phyloP scores from a whole-genome alignment of 2,797 vertebrate species.

The Fistularia commersonii region DNA sequence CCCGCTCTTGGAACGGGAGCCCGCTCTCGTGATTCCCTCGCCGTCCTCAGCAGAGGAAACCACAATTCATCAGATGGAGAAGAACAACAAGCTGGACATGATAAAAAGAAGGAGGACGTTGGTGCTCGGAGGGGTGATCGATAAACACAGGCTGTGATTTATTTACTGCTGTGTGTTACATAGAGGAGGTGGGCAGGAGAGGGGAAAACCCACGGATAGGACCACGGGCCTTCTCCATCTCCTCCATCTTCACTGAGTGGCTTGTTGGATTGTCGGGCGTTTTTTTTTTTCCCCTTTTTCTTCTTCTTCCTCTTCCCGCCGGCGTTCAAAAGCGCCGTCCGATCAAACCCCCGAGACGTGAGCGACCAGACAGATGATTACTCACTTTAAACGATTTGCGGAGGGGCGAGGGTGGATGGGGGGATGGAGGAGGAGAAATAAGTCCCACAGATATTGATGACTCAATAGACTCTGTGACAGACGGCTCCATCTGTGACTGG shows the following conservation, averaged over 20 bases:
- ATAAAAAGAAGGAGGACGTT: slow-evolving; percentile 2
- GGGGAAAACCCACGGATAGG: slow-evolving; percentile 78
- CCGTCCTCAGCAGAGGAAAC: slow-evolving; percentile 88
- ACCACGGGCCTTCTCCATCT: slow-evolving; percentile 90
- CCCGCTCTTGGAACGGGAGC: no score
- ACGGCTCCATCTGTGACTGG: slow-evolving; percentile 92
- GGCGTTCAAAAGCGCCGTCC: slow-evolving; percentile 87
- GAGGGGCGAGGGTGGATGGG: slow-evolving; percentile 40
- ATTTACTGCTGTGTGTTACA: slow-evolving; percentile 96
- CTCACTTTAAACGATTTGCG: slow-evolving; percentile 95
- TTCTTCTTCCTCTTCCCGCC: no score
- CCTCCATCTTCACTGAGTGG: slow-evolving; percentile 91
- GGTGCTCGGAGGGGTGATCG: slow-evolving; percentile 83
- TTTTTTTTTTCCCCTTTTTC: no score
- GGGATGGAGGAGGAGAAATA: slow-evolving; percentile 42
- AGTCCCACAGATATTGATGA: slow-evolving; percentile 90
- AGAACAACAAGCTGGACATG: slow-evolving; percentile 24
- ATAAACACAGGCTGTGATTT: slow-evolving; percentile 98
- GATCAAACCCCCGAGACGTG: slow-evolving; percentile 91
- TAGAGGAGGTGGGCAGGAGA: slow-evolving; percentile 79
- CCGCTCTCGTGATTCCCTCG: no score
- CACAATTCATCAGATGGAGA: slow-evolving; percentile 92
- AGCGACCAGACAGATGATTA: slow-evolving; percentile 94
- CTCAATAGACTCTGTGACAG: slow-evolving; percentile 97
- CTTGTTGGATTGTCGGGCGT: slow-evolving; percentile 91